A percentile compares a stretch with the other conserved stretches of the same genome.
These are phyloP conservation scores for Epirrhoe alternata DNA, from an alignment of 2,888 invertebrate genomes.

Conservation along the genomic window DNA sequence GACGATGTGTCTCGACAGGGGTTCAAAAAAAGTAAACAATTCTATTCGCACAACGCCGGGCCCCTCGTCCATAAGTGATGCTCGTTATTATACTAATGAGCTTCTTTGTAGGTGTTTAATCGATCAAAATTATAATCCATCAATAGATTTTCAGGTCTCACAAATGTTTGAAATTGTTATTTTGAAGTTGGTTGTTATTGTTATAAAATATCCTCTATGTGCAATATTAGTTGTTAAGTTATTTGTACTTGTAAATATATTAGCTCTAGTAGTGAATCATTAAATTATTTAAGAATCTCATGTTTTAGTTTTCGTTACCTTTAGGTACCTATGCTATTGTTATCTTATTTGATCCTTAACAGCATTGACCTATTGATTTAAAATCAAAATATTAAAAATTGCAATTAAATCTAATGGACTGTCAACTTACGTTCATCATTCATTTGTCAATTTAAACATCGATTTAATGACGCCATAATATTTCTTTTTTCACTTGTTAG, in stretches of 20 bases:
- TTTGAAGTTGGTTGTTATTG: slow-evolving; percentile 73
- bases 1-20: slow-evolving; percentile 79
- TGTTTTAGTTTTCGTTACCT: slow-evolving; percentile 24
- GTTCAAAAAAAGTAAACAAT: slow-evolving; percentile 76
- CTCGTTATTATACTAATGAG: slow-evolving; percentile 48
- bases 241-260: slow-evolving; percentile 78
- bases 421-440: too few species aligned
- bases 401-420: too few species aligned
- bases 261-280: slow-evolving; percentile 64
- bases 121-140: slow-evolving; percentile 41
- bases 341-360: not conserved
- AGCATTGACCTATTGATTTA: too few species aligned
- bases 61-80: slow-evolving; percentile 74
- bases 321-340: not conserved
- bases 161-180: slow-evolving; percentile 52
- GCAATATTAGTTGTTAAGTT: slow-evolving; percentile 79
- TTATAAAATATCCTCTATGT: slow-evolving; percentile 69
- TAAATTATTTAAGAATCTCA: slow-evolving; percentile 58
- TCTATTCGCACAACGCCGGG: slow-evolving; percentile 65
- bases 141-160: slow-evolving; percentile 37
- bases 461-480: too few species aligned
- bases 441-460: too few species aligned
- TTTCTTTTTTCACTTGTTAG: too few species aligned
- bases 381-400: too few species aligned
- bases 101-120: slow-evolving; percentile 45